Evolutionary conservation across 1,140 invertebrate species (phyloP), one percentile per base, ranked within the genome.

Genomic region (Pararge aegeria): DNA sequence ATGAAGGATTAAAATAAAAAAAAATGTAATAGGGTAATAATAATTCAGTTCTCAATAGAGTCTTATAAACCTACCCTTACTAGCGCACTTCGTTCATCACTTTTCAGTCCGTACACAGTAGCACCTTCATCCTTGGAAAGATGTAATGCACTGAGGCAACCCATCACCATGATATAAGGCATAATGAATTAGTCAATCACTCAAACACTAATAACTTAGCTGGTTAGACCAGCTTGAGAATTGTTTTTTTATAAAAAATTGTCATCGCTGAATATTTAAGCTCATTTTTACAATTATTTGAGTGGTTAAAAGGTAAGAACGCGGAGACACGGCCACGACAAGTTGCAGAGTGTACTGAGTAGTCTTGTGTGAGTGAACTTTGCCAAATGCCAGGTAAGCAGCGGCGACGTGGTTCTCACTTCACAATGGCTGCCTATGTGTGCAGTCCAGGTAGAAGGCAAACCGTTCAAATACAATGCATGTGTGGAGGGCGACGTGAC

Each of bases 81-180:
- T 75, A 89, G 74, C 20, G 73, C 42, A 13, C 70, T 70, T 44
- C 86, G 70, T 75, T 89, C 86, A 27, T 89, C 86, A 46, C 78
- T 86, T 58, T 89, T 89, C 40, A 89, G 70, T 49, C 86, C 86
- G 58, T 87, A 89, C 12, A 87, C 84, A 9, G 86, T 86, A 15
- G 78, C 81, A 52, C 83, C 83, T 55, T 89, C 86, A 64, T 89
- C 83, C 54, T 86, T 87, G 0, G 80, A 83, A 0, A 89, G 75
- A 64, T 86, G 78, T 19, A 72, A 77, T 34, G 80, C 78, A 55
- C 77, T 86, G 0, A 89, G 70, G 55, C 77, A 81, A 20, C 86
- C 86, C 83, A 89, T 87, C 49, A 89, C 80, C 86, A 89, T 89
- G 13, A 89, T 79, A 63, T 89, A 89, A 61, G 86, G 86, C 86